Evolutionary conservation across 2,113 vertebrate genomes (phyloP), one percentile per base, ranked within the genome.

Genomic region (Cyprinodon tularosa): DNA sequence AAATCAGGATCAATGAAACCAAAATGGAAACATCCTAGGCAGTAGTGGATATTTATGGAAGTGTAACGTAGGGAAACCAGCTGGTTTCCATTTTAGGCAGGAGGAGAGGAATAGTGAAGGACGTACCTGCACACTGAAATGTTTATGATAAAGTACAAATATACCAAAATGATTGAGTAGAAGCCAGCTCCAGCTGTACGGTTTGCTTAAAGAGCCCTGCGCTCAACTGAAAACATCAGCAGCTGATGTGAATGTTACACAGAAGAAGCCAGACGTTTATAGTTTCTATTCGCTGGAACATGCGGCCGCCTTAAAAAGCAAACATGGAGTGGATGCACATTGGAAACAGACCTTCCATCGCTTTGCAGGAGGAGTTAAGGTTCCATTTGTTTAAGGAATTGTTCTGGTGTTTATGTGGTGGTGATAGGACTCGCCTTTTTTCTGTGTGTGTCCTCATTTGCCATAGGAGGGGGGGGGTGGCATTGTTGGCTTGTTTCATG

Each of bases 361-460:
- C 22, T 72, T 69, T 72, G 72, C 71, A 50, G 62, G 57, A 80
- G 64, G 75, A 77, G 82, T 84, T 77, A 77, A 78, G 74, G 86
- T 88, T 87, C 77, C 81, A 71, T 86, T 90, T 90, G 82, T 88
- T 90, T 84, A 88, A 77, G 12, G 66, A 76, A 89, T 81, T 76
- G 75, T 76, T 71, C 22, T 2, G 60, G 72, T 88, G 85, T 91
- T 92, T 90, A 87, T 50, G 59, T 74, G 86, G 85, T 7, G 80
- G 80, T 68, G 74, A 72, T 53, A 74, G 77, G 66, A 71, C 71
- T 78, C 20, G 69, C 71, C 70, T 75, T 68, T 79, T 76, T 84
- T 65, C 53, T 66, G 74, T 74, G 60, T 61, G 76, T 5, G 15
- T 71, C 63, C 66, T 13, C 38, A 38, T 74, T 89, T 85, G 68